phyloP scores from a whole-genome alignment of 2,113 vertebrate genomes.

The Macheiramphus alcinus region DNA sequence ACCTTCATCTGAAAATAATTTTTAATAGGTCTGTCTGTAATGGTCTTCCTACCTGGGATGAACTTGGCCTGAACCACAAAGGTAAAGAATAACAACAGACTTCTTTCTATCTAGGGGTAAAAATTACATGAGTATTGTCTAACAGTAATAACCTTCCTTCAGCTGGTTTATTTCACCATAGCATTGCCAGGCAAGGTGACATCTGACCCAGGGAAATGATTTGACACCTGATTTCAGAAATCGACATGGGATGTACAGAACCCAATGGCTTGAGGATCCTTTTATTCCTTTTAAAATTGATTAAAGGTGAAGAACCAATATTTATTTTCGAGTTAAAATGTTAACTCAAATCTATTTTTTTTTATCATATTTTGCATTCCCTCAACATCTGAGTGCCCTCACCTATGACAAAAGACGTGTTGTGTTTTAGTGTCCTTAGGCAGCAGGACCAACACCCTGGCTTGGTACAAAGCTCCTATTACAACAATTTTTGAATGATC shows the following conservation, averaged over 20 bases:
- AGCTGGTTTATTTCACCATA: neutral
- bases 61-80: neutral
- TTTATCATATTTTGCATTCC: neutral
- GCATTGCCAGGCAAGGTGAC: neutral
- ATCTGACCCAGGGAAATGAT: neutral
- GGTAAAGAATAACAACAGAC: neutral
- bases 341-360: neutral
- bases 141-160: neutral
- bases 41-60: neutral
- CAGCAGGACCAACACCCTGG: neutral
- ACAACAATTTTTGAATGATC: neutral
- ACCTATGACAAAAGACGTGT: neutral
- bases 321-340: neutral
- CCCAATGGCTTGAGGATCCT: too few species aligned
- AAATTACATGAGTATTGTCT: neutral
- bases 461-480: neutral
- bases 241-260: too few species aligned
- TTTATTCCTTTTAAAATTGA: neutral
- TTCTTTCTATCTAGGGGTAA: neutral
- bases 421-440: neutral
- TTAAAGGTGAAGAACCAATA: neutral
- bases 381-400: neutral
- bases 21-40: neutral
- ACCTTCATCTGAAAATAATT: neutral
- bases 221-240: neutral